Base-by-base conservation (phyloP, 1,140 invertebrate genomes). In the Drosophila lacertosa region DNA sequence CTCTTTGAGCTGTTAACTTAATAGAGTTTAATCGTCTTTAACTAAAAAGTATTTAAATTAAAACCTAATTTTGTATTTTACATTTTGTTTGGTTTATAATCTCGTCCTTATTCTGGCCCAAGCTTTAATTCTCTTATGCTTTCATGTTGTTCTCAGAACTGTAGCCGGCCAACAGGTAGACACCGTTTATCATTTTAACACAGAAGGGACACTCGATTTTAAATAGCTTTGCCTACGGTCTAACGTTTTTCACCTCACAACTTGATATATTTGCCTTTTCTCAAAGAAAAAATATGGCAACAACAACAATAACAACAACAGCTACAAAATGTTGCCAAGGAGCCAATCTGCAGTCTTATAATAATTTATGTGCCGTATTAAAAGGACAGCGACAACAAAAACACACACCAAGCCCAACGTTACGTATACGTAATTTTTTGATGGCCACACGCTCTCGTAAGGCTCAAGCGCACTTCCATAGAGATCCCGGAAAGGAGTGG, bases 361-460 rank as follows among this genome's bases (percentile, higher is more conserved):
- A 86, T 86, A 88, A 86, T 86, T 86, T 86, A 86, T 86, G 81
- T 86, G 77, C 82, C 82, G 68, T 84, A 84, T 84, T 84, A 84
- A 84, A 84, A 88, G 82, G 82, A 86, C 82, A 88, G 68, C 77
- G 70, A 74, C 78, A 82, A 86, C 77, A 86, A 53, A 18, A 58
- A 35, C 53, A 53, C 42, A 33, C 70, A 74, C 26, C 26, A 39
- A 47, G 40, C 39, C 44, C 51, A 70, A 82, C 69, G 58, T 64
- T 77, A 81, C 81, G 82, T 88, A 86, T 86, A 86, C 81, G 81
- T 86, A 86, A 86, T 86, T 86, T 86, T 86, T 86, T 86, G 77
- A 88, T 77, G 69, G 77, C 72, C 39, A 84, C 55, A 84, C 80
- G 37, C 53, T 47, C 53, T 47, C 40, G 54, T 65, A 53, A 45